Base-by-base conservation (phyloP, 2,888 invertebrate genomes). In the Cryptocheilus praepositus region DNA sequence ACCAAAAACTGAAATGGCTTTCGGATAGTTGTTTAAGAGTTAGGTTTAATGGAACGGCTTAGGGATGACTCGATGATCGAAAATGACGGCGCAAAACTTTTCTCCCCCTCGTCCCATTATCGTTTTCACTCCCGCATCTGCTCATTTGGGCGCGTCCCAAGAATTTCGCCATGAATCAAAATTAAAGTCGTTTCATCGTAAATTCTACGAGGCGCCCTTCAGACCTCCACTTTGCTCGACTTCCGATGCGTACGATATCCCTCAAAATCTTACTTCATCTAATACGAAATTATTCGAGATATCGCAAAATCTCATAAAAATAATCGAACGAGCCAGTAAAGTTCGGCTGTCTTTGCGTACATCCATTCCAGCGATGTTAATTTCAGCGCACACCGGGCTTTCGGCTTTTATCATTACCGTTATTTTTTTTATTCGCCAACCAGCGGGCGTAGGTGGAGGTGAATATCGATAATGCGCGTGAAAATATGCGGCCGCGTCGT, bases 161-260 rank as follows among this genome's bases (percentile, higher is more conserved):
- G 76, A 79, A 79, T 75, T 77, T 70, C 21, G 67, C 76, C 75
- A 82, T 83, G 81, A 85, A 84, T 84, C 84, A 85, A 84, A 83
- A 85, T 85, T 83, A 85, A 84, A 86, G 74, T 85, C 82, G 79
- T 74, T 81, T 83, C 76, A 81, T 69, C 76, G 80, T 79, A 78
- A 83, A 81, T 81, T 83, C 74, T 69, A 68, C 71, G 53, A 55
- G 8, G 3, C 61, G 64, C 61, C 70, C 61, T 51, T 60, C 62
- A 61, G n/a, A 19, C 52, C 61, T 57, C 44, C 46, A 25, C 19
- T 61, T 22, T 45, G 59, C 61, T 57, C 53, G 54, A 61, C 45
- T 57, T 60, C 28, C 53, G 58, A 51, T 64, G 65, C 55, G 46
- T 51, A 43, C 66, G 61, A 61, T 61, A 61, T 70, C 61, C 52